phyloP scores from a whole-genome alignment of 2,888 invertebrate genomes.

The Nasonovia ribisnigri region DNA sequence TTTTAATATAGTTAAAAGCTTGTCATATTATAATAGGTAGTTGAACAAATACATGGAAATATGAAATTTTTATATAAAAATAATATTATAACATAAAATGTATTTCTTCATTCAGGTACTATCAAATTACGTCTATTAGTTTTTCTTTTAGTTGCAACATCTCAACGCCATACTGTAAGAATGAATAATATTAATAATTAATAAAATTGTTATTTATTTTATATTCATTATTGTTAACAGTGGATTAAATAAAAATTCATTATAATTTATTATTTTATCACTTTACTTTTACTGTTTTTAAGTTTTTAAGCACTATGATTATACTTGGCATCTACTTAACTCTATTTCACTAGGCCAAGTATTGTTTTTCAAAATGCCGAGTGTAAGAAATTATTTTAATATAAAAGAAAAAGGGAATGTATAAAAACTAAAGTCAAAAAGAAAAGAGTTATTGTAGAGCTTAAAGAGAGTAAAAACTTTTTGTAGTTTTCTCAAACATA shows the following conservation, averaged over 20 bases:
- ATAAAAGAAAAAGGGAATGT: slow-evolving; percentile 74
- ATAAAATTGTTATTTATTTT: background rate
- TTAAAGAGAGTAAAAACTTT: slow-evolving; percentile 26
- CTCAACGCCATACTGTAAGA: slow-evolving; percentile 84
- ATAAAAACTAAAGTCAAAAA: slow-evolving; percentile 16
- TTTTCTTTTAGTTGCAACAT: slow-evolving; percentile 87
- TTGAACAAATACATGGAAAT: too few relatives aligned
- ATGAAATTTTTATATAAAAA: too few relatives aligned
- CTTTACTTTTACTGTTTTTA: slow-evolving; percentile 67
- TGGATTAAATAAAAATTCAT: background rate
- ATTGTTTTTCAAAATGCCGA: slow-evolving; percentile 80
- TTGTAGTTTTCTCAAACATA: background rate
- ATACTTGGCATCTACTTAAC: slow-evolving; percentile 92
- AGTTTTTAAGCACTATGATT: slow-evolving; percentile 79
- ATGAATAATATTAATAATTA: slow-evolving; percentile 77
- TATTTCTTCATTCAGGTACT: slow-evolving; percentile 76
- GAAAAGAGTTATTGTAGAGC: slow-evolving; percentile 36
- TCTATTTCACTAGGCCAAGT: slow-evolving; percentile 87
- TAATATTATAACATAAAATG: too few relatives aligned
- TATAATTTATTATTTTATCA: background rate
- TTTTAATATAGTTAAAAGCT: too few relatives aligned
- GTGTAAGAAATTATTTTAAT: slow-evolving; percentile 81
- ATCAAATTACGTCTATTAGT: slow-evolving; percentile 79
- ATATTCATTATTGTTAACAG: background rate
- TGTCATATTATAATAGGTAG: too few relatives aligned